These are phyloP conservation scores for Poecilia wingei DNA, from an alignment of 2,797 vertebrate genomes.

Conservation along the genomic window DNA sequence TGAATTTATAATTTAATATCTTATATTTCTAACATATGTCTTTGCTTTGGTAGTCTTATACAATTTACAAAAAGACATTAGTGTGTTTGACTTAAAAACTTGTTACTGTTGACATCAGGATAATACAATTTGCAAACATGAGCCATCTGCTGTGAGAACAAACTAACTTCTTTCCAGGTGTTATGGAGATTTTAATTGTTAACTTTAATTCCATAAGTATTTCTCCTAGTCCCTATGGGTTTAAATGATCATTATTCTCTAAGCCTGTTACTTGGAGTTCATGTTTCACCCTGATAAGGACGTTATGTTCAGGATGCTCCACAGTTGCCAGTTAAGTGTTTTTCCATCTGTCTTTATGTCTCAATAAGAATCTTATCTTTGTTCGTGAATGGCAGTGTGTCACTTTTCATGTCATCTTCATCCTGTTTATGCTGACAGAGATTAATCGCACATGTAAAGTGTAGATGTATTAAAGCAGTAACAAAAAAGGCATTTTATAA, in stretches of 20 bases:
- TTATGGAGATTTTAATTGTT: neutral
- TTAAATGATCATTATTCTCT: neutral
- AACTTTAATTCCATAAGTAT: constrained; percentile 18
- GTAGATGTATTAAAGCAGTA: neutral
- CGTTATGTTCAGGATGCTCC: neutral
- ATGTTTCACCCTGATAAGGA: neutral
- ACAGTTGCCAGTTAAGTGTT: constrained; percentile 1
- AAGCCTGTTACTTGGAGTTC: neutral
- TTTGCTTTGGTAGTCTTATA: neutral
- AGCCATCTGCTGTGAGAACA: neutral
- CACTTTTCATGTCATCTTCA: constrained; percentile 7
- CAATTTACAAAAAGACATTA: neutral
- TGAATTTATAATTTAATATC: neutral
- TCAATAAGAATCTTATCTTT: constrained; percentile 20
- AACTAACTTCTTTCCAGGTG: constrained; percentile 10
- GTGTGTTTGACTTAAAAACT: neutral
- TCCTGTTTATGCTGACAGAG: constrained; percentile 1
- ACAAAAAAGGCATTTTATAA: constrained; percentile 1
- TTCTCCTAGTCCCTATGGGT: neutral
- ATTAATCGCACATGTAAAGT: neutral
- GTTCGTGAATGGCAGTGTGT: neutral
- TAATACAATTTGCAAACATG: constrained; percentile 2
- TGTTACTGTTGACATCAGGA: constrained; percentile 4
- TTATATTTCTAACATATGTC: neutral
- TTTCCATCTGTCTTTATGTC: neutral